Percentiles rank a stretch among this genome's conserved stretches.
phyloP scores from a whole-genome alignment of 2,797 vertebrate species.

The Setipinna tenuifilis region DNA sequence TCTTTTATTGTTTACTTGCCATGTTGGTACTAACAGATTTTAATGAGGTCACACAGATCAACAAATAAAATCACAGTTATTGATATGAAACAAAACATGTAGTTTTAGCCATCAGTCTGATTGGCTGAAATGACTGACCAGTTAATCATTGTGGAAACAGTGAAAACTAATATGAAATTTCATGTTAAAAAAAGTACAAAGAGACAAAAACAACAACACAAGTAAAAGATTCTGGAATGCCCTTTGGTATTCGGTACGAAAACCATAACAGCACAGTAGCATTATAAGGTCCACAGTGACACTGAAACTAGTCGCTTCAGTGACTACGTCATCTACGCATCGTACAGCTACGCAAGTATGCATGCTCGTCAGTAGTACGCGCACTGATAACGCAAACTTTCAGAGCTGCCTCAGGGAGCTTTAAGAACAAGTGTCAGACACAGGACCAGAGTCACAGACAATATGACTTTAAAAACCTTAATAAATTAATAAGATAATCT shows the following conservation, averaged over 20 bases:
- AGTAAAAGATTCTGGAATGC: constrained; percentile 60
- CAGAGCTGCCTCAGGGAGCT: constrained; percentile 63
- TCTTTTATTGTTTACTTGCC: constrained; percentile 31
- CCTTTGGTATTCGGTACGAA: constrained; percentile 47
- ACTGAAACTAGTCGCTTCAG: constrained; percentile 46
- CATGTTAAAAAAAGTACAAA: constrained; percentile 5
- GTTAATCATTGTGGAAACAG: constrained; percentile 33
- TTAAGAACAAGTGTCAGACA: constrained; percentile 50
- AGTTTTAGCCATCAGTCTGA: background rate
- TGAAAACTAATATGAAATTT: background rate
- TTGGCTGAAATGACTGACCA: constrained; percentile 32
- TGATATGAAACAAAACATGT: constrained; percentile 27
- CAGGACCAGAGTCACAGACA: constrained; percentile 27
- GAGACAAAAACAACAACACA: background rate
- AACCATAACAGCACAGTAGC: constrained; percentile 35
- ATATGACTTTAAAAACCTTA: constrained; percentile 17
- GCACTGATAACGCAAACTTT: constrained; percentile 55
- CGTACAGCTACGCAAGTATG: constrained; percentile 56
- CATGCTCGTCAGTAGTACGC: constrained; percentile 71
- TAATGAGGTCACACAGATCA: constrained; percentile 35
- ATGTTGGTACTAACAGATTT: constrained; percentile 24
- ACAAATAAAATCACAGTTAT: constrained; percentile 35
- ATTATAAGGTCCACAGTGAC: constrained; percentile 28
- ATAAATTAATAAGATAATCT: constrained; percentile 64
- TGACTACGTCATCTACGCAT: constrained; percentile 74